Conservation (phyloP, 2,888 invertebrate species). For the Drosophila neutralis region DNA sequence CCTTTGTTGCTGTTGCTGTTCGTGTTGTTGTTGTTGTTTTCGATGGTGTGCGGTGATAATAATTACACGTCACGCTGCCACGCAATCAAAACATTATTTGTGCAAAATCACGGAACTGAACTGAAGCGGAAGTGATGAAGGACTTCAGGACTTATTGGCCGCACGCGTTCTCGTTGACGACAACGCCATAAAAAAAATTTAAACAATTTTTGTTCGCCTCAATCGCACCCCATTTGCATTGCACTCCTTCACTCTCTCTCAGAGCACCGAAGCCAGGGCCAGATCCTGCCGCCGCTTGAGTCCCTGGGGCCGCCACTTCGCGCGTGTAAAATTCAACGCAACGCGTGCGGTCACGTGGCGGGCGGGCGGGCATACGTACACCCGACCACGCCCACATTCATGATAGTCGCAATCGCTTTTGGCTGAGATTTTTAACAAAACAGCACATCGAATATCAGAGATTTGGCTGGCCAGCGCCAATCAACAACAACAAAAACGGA, state of each 20-base stretch:
- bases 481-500: conserved; percentile 25
- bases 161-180: conserved; percentile 74
- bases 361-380: conserved; percentile 11
- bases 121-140: conserved; percentile 84
- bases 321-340: conserved; percentile 76
- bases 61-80: conserved; percentile 83
- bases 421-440: conserved; percentile 57
- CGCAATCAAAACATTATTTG: conserved; percentile 84
- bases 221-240: conserved; percentile 67
- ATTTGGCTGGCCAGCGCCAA: conserved; percentile 50
- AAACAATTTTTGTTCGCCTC: conserved; percentile 57
- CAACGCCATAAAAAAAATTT: conserved; percentile 26
- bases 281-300: conserved; percentile 33
- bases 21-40: conserved; percentile 50
- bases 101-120: conserved; percentile 83
- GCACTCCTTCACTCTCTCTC: conserved; percentile 9
- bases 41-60: conserved; percentile 74
- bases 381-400: conserved; percentile 68
- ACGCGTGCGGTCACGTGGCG: conserved; percentile 77
- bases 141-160: conserved; percentile 80
- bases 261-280: conserved; percentile 17
- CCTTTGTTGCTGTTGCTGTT: neutral
- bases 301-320: conserved; percentile 61
- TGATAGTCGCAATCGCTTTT: conserved; percentile 71
- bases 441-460: conserved; percentile 50